These are phyloP conservation scores for Podarcis cretensis DNA, from an alignment of 2,113 vertebrate species.

Conservation along the genomic window DNA sequence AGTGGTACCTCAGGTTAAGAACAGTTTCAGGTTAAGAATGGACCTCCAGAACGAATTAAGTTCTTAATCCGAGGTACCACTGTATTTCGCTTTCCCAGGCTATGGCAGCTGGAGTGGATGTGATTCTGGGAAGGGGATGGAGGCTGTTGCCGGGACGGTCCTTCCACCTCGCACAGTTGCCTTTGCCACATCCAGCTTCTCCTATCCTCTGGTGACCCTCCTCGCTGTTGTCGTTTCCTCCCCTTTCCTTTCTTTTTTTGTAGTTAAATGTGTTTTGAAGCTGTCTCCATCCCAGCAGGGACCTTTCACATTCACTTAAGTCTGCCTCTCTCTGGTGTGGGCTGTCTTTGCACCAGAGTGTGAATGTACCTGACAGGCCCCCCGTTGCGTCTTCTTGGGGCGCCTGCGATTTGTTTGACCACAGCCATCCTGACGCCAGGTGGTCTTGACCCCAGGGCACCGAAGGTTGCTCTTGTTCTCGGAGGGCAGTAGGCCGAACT, in stretches of 20 bases:
- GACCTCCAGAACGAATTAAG: too few species aligned
- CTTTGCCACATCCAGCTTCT: background rate
- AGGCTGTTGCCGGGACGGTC: too few species aligned
- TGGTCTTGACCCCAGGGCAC: background rate
- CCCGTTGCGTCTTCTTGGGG: background rate
- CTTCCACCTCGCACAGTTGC: background rate
- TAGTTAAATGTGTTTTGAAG: conserved; percentile 18
- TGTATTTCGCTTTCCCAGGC: too few species aligned
- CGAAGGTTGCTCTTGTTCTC: background rate
- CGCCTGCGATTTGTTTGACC: background rate
- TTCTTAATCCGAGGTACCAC: too few species aligned
- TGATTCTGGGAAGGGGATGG: background rate
- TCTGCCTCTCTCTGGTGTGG: background rate
- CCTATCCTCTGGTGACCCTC: background rate
- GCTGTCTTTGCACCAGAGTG: background rate
- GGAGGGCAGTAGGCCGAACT: background rate
- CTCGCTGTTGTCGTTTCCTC: background rate
- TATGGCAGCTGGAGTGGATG: too few species aligned
- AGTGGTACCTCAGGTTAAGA: too few species aligned
- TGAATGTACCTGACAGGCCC: background rate
- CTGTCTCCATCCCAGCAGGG: background rate
- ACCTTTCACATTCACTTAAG: conserved; percentile 19
- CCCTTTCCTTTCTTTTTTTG: background rate
- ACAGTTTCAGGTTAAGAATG: too few species aligned
- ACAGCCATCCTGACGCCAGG: background rate